A percentile compares a stretch with the other conserved stretches of the same genome.
phyloP scores from a whole-genome alignment of 2,797 vertebrate species.

The Phaenicophaeus curvirostris region DNA sequence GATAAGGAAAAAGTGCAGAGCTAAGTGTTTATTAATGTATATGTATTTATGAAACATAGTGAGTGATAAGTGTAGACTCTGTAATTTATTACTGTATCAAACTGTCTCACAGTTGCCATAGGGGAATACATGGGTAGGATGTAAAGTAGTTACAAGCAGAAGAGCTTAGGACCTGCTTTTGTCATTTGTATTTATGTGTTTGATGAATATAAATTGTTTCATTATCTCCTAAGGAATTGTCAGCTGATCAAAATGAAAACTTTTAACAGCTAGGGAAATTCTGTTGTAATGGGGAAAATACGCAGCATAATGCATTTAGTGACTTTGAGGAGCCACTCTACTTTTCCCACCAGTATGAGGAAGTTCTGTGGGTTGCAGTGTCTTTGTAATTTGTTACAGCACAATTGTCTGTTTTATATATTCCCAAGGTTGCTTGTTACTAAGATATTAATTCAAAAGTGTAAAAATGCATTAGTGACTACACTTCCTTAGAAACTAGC shows the following conservation, averaged over 20 bases:
- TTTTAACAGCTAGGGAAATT: background rate
- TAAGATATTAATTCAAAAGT: background rate
- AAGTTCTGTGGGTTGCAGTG: background rate
- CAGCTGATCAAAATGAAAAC: background rate
- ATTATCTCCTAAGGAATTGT: background rate
- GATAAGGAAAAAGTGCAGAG: background rate
- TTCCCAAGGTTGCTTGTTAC: background rate
- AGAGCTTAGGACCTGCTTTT: background rate
- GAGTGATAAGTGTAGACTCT: background rate
- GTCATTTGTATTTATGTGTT: background rate
- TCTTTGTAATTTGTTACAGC: background rate
- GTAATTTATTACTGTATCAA: too few species aligned
- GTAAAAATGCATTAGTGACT: background rate
- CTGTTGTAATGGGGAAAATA: background rate
- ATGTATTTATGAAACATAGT: background rate
- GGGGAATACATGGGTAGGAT: too few species aligned
- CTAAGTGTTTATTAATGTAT: background rate
- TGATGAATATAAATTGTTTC: background rate
- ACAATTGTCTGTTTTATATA: background rate
- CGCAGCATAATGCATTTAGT: background rate
- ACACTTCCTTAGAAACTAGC: background rate
- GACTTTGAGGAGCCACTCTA: background rate
- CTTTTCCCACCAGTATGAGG: background rate
- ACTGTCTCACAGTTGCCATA: too few species aligned
- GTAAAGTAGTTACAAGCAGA: too few species aligned